phyloP scores from a whole-genome alignment of 2,797 vertebrate genomes.

The Staurois parvus region DNA sequence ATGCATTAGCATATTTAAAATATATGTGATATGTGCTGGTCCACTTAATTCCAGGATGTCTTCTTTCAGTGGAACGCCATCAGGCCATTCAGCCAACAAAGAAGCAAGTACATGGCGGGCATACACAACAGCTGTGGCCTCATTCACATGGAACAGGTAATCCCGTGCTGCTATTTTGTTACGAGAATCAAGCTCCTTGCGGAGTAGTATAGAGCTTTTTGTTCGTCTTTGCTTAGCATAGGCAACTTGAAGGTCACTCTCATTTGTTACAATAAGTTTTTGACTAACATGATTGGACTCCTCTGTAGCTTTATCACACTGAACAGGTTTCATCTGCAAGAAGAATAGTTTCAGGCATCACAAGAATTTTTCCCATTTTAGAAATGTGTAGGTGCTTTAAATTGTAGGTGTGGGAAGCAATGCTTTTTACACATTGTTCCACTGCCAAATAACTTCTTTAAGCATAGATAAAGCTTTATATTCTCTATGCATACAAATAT shows the following conservation, averaged over 20 bases:
- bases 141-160: slow-evolving; percentile 93
- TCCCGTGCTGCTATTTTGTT: slow-evolving; percentile 90
- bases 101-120: slow-evolving; percentile 92
- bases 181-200: slow-evolving; percentile 93
- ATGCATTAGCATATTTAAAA: slow-evolving; percentile 98
- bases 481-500: neutral
- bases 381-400: slow-evolving; percentile 13
- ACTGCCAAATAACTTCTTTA: neutral
- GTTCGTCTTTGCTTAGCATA: slow-evolving; percentile 94
- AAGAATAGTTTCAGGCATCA: neutral
- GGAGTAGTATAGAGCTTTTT: slow-evolving; percentile 92
- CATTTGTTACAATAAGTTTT: slow-evolving; percentile 95
- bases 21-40: slow-evolving; percentile 96
- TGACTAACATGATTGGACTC: slow-evolving; percentile 91
- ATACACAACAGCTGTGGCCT: slow-evolving; percentile 93
- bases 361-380: neutral
- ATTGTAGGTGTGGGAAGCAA: slow-evolving; percentile 29
- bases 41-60: slow-evolving; percentile 92
- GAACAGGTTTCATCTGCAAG: slow-evolving; percentile 87
- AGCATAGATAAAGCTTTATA: neutral
- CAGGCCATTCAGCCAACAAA: slow-evolving; percentile 91
- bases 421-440: slow-evolving; percentile 29
- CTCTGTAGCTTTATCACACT: slow-evolving; percentile 89
- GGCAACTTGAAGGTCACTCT: slow-evolving; percentile 93
- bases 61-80: slow-evolving; percentile 83